Evolutionary conservation across 2,797 vertebrate genomes (phyloP).

Genomic region (Rhinatrema bivittatum): DNA sequence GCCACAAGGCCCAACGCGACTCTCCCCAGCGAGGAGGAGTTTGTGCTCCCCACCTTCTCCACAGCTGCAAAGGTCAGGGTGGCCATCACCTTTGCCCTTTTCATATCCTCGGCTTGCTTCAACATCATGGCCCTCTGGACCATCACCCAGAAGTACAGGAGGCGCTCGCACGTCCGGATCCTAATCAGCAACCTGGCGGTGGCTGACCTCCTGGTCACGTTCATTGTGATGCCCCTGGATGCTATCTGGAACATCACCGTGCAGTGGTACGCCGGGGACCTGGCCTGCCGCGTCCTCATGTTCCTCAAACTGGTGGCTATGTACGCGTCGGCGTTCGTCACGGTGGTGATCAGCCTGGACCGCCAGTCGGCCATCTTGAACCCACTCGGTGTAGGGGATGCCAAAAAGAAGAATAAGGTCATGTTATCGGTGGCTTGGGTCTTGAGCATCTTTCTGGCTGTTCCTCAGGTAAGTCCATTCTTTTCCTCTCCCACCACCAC

Average conservation of each 20-base stretch:
- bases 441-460: slow-evolving; percentile 64
- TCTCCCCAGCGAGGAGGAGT: slow-evolving; percentile 1
- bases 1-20: slow-evolving; percentile 1
- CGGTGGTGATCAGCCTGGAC: slow-evolving; percentile 79
- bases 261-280: slow-evolving; percentile 72
- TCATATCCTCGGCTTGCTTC: slow-evolving; percentile 55
- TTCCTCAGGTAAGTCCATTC: slow-evolving; percentile 67
- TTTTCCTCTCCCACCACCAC: too few relatives aligned
- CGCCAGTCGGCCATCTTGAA: slow-evolving; percentile 71
- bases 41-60: slow-evolving; percentile 64
- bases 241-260: slow-evolving; percentile 77
- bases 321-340: slow-evolving; percentile 78
- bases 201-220: slow-evolving; percentile 72
- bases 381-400: slow-evolving; percentile 60
- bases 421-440: slow-evolving; percentile 68
- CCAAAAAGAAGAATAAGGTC: slow-evolving; percentile 60
- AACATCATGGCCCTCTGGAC: slow-evolving; percentile 69
- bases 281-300: slow-evolving; percentile 70
- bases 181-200: slow-evolving; percentile 71
- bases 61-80: slow-evolving; percentile 67
- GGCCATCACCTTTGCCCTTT: slow-evolving; percentile 64
- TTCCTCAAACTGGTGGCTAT: slow-evolving; percentile 80
- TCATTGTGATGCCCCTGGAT: slow-evolving; percentile 77
- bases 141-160: slow-evolving; percentile 44
- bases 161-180: slow-evolving; percentile 60